phyloP scores from a whole-genome alignment of 2,797 vertebrate species.

The Xenopus petersii region DNA sequence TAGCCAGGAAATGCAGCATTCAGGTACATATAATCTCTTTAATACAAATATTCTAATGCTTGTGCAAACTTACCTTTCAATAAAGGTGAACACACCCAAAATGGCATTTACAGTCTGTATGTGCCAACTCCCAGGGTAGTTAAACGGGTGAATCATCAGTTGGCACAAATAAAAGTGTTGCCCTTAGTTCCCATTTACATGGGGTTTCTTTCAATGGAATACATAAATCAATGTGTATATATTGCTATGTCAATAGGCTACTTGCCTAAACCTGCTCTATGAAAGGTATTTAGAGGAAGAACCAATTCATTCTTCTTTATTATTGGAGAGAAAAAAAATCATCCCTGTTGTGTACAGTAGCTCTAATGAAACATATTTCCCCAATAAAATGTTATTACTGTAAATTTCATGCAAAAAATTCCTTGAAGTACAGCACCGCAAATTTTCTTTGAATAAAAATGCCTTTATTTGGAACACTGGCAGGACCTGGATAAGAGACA shows the following conservation, averaged over 20 bases:
- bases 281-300: background rate
- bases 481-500: too few relatives aligned
- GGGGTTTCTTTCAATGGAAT: background rate
- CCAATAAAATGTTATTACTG: too few relatives aligned
- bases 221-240: background rate
- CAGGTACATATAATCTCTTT: constrained; percentile 4
- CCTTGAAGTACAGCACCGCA: too few relatives aligned
- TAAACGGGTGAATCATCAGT: background rate
- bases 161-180: background rate
- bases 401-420: too few relatives aligned
- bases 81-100: constrained; percentile 1
- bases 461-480: too few relatives aligned
- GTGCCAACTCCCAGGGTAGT: background rate
- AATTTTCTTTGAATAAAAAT: too few relatives aligned
- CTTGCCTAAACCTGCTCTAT: background rate
- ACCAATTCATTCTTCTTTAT: background rate
- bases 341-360: background rate
- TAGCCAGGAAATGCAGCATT: background rate
- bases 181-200: background rate
- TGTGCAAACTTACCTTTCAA: background rate
- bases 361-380: background rate
- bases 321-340: background rate
- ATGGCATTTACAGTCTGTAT: background rate
- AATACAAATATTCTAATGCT: background rate
- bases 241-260: background rate